These are phyloP conservation scores for Tribolium madens DNA, from an alignment of 1,140 invertebrate species.

Conservation along the genomic window DNA sequence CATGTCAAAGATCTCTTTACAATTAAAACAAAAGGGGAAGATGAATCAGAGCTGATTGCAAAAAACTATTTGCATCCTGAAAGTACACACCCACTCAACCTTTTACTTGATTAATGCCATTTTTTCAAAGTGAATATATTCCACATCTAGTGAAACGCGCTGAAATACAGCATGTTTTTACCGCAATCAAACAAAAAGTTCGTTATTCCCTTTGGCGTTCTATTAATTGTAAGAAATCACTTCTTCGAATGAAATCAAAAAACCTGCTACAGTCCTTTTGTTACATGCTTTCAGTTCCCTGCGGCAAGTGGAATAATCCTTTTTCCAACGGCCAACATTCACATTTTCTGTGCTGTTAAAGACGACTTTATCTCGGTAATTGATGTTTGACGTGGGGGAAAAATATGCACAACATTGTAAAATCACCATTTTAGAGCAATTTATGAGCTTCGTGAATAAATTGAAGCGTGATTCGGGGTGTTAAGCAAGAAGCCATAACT, in stretches of 20 bases:
- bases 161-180: neutral
- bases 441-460: slow-evolving; percentile 31
- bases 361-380: slow-evolving; percentile 1
- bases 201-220: neutral
- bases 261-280: neutral
- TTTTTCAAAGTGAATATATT: slow-evolving; percentile 1
- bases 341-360: slow-evolving; percentile 16
- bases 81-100: neutral
- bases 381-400: slow-evolving; percentile 4
- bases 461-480: slow-evolving; percentile 13
- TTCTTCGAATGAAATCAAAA: neutral
- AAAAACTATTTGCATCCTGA: slow-evolving; percentile 3
- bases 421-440: slow-evolving; percentile 18
- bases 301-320: neutral
- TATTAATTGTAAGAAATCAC: neutral
- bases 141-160: neutral
- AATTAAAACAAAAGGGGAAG: neutral
- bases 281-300: slow-evolving; percentile 9
- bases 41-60: slow-evolving; percentile 1
- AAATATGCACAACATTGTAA: slow-evolving; percentile 13
- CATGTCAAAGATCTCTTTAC: neutral
- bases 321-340: neutral
- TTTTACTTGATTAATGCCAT: slow-evolving; percentile 25
- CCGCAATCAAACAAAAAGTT: neutral
- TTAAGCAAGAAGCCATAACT: slow-evolving; percentile 15